Evolutionary conservation across 1,140 invertebrate species (phyloP).

Genomic region (Cotesia typhae): DNA sequence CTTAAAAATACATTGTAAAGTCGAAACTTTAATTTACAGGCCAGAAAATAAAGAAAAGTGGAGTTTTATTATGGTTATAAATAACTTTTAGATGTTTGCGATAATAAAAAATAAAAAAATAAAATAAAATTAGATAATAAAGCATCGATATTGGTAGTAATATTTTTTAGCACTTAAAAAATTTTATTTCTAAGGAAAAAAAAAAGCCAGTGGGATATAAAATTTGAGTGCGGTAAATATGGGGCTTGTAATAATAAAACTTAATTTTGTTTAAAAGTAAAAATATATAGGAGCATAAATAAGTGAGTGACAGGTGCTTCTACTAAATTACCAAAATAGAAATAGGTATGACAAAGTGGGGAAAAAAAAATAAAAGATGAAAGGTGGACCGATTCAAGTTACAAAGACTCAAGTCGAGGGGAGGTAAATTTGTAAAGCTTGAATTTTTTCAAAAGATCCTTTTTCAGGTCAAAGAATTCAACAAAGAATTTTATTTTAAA

Average conservation of each 20-base stretch:
- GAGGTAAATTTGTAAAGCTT: slow-evolving; percentile 10
- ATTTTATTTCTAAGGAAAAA: too few relatives aligned
- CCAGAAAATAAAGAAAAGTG: too few relatives aligned
- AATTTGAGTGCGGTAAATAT: neutral
- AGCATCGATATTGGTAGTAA: too few relatives aligned
- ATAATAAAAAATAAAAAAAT: neutral
- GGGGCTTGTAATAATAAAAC: neutral
- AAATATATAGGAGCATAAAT: neutral
- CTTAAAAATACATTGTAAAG: too few relatives aligned
- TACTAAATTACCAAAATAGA: slow-evolving; percentile 6
- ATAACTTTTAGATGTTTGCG: too few relatives aligned
- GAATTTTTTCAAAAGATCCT: slow-evolving; percentile 7
- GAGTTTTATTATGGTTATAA: too few relatives aligned
- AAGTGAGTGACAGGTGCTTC: neutral
- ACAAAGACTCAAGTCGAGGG: neutral
- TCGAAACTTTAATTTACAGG: too few relatives aligned
- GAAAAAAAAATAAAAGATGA: slow-evolving; percentile 11
- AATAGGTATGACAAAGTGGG: neutral
- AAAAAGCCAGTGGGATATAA: too few relatives aligned
- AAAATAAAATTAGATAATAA: neutral
- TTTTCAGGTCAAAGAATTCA: slow-evolving; percentile 18
- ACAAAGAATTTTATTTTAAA: neutral
- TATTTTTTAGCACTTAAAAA: too few relatives aligned
- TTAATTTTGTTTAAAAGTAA: neutral
- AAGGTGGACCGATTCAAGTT: neutral